Percentiles rank a stretch among this genome's conserved stretches.
phyloP scores from a whole-genome alignment of 2,888 invertebrate species.

The Melangyna quadrimaculata region DNA sequence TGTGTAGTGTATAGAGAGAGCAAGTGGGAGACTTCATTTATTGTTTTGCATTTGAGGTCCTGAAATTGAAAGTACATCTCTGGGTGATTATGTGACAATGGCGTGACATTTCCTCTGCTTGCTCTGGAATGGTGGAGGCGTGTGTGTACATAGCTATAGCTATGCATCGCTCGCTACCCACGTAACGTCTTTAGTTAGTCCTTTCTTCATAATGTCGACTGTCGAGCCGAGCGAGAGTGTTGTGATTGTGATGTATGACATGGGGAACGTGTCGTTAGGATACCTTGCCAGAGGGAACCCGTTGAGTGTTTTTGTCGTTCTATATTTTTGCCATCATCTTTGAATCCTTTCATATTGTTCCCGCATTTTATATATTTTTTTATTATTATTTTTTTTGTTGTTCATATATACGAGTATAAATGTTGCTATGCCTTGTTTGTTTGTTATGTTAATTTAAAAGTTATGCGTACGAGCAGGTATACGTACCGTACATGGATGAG shows the following conservation, averaged over 20 bases:
- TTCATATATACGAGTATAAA: not conserved
- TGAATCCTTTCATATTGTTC: constrained; percentile 60
- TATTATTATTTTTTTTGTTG: not conserved
- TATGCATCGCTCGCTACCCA: not conserved
- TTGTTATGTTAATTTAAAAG: constrained; percentile 65
- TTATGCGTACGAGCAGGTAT: not conserved
- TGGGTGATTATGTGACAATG: constrained; percentile 71
- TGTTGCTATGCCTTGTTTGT: constrained; percentile 18
- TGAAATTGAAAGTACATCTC: constrained; percentile 72
- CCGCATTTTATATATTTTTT: constrained; percentile 29
- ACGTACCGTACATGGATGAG: not conserved
- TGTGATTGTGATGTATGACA: constrained; percentile 36
- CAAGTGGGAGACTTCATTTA: constrained; percentile 49
- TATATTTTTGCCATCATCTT: constrained; percentile 61
- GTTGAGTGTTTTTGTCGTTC: constrained; percentile 52
- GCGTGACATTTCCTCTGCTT: constrained; percentile 66
- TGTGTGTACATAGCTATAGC: not conserved
- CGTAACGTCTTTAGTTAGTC: constrained; percentile 10
- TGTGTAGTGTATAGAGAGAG: constrained; percentile 11
- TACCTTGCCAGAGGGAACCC: constrained; percentile 58
- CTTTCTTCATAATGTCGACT: not conserved
- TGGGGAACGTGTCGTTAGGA: constrained; percentile 60
- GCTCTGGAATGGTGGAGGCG: not conserved
- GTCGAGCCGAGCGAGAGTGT: not conserved
- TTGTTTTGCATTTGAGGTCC: constrained; percentile 69